Conservation (phyloP, 2,113 vertebrate species). For the Cariama cristata region DNA sequence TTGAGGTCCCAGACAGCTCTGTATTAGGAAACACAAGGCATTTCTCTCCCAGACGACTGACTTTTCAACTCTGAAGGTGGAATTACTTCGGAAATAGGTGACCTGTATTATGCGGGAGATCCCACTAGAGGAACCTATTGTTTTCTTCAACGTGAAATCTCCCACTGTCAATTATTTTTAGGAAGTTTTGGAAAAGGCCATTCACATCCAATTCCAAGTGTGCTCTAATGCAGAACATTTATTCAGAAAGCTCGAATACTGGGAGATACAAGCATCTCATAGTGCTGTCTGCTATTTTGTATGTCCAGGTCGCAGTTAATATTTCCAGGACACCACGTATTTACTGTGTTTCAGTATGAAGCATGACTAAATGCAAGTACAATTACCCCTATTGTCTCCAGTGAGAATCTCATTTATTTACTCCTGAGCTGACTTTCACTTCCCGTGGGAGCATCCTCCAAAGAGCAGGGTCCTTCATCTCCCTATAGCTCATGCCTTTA, state of each 20-base stretch:
- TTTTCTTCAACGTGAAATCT: background rate
- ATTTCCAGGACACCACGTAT: background rate
- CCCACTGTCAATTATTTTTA: background rate
- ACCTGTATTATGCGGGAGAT: background rate
- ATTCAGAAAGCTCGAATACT: background rate
- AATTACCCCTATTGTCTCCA: background rate
- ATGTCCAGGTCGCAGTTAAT: background rate
- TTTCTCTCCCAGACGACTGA: background rate
- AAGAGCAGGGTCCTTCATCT: background rate
- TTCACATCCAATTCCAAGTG: background rate
- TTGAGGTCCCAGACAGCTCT: background rate
- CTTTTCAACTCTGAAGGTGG: background rate
- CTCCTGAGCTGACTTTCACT: background rate
- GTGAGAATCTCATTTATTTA: background rate
- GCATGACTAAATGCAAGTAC: background rate
- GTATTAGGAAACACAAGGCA: background rate
- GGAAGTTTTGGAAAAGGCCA: background rate
- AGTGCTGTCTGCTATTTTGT: background rate
- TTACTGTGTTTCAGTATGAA: background rate
- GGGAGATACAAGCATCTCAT: background rate
- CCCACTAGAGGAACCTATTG: background rate
- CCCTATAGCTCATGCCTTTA: background rate
- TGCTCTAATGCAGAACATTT: background rate
- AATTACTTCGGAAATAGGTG: background rate
- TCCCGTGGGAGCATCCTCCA: background rate